A percentile compares a stretch with the other conserved stretches of the same genome.
Conservation (phyloP, 2,113 vertebrate species). For the Podarcis raffonei region DNA sequence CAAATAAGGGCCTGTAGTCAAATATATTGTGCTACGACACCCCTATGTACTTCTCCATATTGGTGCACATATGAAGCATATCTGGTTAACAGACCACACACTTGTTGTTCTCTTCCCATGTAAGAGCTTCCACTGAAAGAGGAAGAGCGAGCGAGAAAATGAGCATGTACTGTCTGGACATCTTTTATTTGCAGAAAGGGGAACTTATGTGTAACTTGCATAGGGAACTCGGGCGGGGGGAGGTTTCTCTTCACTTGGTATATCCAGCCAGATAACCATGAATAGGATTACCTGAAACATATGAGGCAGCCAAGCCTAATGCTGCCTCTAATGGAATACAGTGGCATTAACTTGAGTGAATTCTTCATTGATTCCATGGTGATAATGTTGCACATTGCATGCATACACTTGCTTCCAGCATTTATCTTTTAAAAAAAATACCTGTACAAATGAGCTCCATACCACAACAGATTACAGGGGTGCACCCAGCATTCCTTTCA, state of each 20-base stretch:
- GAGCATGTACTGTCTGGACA: conserved; percentile 1
- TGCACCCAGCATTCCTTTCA: not conserved
- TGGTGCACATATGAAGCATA: not conserved
- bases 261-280: conserved; percentile 11
- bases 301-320: not conserved
- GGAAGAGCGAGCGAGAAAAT: conserved; percentile 37
- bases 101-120: conserved; percentile 29
- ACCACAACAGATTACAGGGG: not conserved
- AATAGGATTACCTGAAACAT: not conserved
- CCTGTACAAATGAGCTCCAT: no score
- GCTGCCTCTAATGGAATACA: not conserved
- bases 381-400: not conserved
- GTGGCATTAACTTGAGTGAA: not conserved
- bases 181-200: conserved; percentile 17
- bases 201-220: conserved; percentile 16
- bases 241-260: not conserved
- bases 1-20: not conserved
- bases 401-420: not conserved
- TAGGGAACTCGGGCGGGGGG: conserved; percentile 6
- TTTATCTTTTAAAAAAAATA: no score
- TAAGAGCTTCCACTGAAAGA: conserved; percentile 33
- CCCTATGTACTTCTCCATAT: not conserved
- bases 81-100: not conserved
- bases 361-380: not conserved
- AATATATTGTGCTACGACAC: not conserved